phyloP scores from a whole-genome alignment of 1,140 invertebrate genomes.

The Hycleus cichorii region DNA sequence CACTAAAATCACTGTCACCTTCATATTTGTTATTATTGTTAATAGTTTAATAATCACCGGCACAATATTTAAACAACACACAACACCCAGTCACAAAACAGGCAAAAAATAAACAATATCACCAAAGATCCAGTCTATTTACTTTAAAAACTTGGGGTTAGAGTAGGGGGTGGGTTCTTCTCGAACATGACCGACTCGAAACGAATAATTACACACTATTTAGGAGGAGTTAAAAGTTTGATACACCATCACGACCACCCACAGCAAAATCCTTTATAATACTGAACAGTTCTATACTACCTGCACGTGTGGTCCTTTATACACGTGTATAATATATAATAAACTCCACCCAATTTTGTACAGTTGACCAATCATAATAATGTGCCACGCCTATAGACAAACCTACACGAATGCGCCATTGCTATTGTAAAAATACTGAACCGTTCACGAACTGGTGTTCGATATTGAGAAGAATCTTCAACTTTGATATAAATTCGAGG shows the following conservation, averaged over 20 bases:
- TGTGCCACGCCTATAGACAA: slow-evolving; percentile 22
- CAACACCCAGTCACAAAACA: slow-evolving; percentile 24
- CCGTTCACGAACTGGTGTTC: too few species aligned
- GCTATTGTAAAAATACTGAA: slow-evolving; percentile 7
- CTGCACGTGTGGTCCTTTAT: slow-evolving; percentile 36
- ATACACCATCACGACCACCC: slow-evolving; percentile 27
- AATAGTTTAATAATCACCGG: slow-evolving; percentile 2
- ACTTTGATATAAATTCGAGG: too few species aligned
- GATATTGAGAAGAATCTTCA: too few species aligned
- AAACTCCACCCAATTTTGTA: slow-evolving; percentile 17
- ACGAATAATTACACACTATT: slow-evolving; percentile 21
- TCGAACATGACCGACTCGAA: slow-evolving; percentile 19
- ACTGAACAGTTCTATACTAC: slow-evolving; percentile 21
- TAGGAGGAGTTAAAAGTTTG: slow-evolving; percentile 32
- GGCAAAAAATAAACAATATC: slow-evolving; percentile 43
- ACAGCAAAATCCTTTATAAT: slow-evolving; percentile 31
- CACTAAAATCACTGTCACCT: slow-evolving; percentile 23
- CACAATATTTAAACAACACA: slow-evolving; percentile 11
- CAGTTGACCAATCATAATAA: slow-evolving; percentile 18
- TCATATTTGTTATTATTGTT: neutral
- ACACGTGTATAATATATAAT: slow-evolving; percentile 29
- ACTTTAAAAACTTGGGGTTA: slow-evolving; percentile 33
- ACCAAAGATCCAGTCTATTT: slow-evolving; percentile 36
- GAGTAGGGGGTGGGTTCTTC: slow-evolving; percentile 32
- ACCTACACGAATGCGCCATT: slow-evolving; percentile 24